These are phyloP conservation scores for Drosophila sturtevanti DNA, from an alignment of 1,140 invertebrate genomes.

Conservation along the genomic window DNA sequence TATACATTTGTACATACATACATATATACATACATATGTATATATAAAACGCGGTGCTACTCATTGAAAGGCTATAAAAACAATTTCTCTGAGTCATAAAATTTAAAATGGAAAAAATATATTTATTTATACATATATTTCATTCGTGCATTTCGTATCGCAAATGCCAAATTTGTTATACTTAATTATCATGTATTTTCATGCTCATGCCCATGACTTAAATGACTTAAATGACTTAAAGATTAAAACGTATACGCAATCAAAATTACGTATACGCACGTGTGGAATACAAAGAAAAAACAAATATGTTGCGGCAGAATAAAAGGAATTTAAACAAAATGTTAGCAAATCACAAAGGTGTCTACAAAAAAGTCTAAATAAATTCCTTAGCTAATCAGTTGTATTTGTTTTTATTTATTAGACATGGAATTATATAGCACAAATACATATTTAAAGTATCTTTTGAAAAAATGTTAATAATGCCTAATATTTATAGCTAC, in stretches of 20 bases:
- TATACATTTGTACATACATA: no score
- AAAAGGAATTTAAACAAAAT: no score
- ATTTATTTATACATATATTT: constrained; percentile 14
- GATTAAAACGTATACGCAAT: constrained; percentile 10
- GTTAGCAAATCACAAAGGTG: no score
- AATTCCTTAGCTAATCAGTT: no score
- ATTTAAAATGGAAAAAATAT: constrained; percentile 22
- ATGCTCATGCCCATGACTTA: constrained; percentile 7
- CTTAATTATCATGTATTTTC: constrained; percentile 40
- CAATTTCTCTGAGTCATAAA: constrained; percentile 46
- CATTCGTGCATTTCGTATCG: constrained; percentile 18
- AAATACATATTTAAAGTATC: no score
- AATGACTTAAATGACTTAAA: constrained; percentile 6
- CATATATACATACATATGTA: no score
- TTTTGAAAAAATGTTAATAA: no score
- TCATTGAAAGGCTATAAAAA: constrained; percentile 51
- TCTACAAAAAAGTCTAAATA: no score
- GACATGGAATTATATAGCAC: no score
- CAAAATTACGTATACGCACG: constrained; percentile 14
- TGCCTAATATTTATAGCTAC: no score
- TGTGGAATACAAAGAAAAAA: neutral
- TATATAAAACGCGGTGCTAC: constrained; percentile 1
- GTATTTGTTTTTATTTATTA: no score
- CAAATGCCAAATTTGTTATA: constrained; percentile 33
- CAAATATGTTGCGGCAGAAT: neutral